Conservation (phyloP, 2,113 vertebrate species). For the Porphyrio hochstetteri region DNA sequence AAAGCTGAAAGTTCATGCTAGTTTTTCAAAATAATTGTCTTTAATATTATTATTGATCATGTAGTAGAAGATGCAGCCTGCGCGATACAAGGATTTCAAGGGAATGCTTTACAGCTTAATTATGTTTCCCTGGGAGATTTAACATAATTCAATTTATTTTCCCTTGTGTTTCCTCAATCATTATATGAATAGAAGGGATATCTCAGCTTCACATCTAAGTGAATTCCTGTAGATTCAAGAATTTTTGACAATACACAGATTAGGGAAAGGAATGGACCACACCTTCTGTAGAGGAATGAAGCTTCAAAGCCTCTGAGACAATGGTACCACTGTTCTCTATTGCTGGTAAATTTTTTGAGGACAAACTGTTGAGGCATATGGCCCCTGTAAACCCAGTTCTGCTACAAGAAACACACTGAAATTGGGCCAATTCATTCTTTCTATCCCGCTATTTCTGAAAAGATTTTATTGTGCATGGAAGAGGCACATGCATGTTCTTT, state of each 20-base stretch:
- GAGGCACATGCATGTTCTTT: not conserved
- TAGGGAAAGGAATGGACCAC: not conserved
- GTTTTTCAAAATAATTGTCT: constrained; percentile 76
- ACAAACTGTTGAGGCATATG: not conserved
- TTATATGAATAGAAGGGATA: constrained; percentile 66
- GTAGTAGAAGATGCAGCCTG: constrained; percentile 71
- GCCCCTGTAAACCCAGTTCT: not conserved
- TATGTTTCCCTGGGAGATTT: constrained; percentile 79
- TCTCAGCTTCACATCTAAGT: constrained; percentile 56
- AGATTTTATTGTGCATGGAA: not conserved
- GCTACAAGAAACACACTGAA: not conserved
- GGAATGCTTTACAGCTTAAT: constrained; percentile 79
- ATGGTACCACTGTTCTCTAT: not conserved
- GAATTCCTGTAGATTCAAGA: constrained; percentile 60
- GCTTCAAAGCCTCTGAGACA: not conserved
- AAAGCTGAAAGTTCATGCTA: constrained; percentile 56
- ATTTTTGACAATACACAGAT: not conserved
- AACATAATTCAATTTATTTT: constrained; percentile 80
- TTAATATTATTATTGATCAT: constrained; percentile 82
- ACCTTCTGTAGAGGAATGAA: not conserved
- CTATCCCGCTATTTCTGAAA: not conserved
- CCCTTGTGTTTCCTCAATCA: constrained; percentile 76
- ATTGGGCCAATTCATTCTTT: not conserved
- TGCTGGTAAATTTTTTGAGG: not conserved
- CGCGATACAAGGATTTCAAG: constrained; percentile 72